A percentile compares a stretch with the other conserved stretches of the same genome.
Evolutionary conservation across 2,113 vertebrate genomes (phyloP).

Genomic region (Poeciliopsis turrubarensis): DNA sequence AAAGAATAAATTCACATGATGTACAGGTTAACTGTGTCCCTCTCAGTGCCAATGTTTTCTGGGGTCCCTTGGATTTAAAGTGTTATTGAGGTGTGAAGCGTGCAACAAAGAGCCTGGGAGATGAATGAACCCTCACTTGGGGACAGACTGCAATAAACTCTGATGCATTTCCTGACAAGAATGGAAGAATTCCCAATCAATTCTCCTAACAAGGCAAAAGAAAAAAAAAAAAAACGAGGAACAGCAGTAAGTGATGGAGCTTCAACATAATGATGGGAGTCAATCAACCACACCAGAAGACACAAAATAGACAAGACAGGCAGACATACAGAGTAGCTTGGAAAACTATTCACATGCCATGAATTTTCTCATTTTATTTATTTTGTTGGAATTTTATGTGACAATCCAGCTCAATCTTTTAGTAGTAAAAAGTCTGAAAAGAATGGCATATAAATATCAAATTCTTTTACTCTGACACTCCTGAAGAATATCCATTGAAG

Average conservation of each 20-base stretch:
- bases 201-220: conserved; percentile 68
- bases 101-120: conserved; percentile 51
- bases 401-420: background rate
- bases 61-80: conserved; percentile 43
- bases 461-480: background rate
- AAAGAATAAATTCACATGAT: background rate
- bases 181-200: conserved; percentile 61
- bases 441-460: background rate
- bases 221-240: conserved; percentile 34
- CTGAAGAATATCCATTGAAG: background rate
- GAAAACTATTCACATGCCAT: background rate
- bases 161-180: conserved; percentile 72
- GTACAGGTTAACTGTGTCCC: conserved; percentile 5
- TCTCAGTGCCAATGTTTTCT: conserved; percentile 22
- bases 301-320: conserved; percentile 12
- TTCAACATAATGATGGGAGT: conserved; percentile 56
- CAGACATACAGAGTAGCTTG: conserved; percentile 1
- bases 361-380: background rate
- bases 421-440: no score
- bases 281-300: conserved; percentile 62
- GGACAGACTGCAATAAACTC: conserved; percentile 61
- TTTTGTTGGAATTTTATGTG: background rate
- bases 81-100: conserved; percentile 47
- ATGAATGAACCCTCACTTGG: conserved; percentile 59
- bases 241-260: conserved; percentile 58